Evolutionary conservation across 2,113 vertebrate species (phyloP).

Genomic region (Psittacara wagleri): DNA sequence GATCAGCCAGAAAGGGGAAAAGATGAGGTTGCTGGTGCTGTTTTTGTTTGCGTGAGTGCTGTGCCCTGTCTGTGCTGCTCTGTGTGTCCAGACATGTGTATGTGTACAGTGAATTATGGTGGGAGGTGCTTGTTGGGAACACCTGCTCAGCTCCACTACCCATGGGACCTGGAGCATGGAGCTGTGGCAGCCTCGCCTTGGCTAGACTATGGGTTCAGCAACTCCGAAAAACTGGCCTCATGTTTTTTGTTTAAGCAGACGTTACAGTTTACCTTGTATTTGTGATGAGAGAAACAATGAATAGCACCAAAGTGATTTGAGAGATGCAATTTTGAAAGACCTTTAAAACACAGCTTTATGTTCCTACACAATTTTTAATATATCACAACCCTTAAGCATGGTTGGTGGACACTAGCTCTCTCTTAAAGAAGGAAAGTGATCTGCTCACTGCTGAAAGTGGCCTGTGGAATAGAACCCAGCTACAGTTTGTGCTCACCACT

Average conservation of each 20-base stretch:
- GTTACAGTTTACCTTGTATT: neutral
- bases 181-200: accelerated
- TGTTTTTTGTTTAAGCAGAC: neutral
- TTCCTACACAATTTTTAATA: neutral
- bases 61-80: neutral
- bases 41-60: accelerated
- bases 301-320: neutral
- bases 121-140: neutral
- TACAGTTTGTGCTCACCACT: neutral
- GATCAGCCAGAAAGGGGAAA: neutral
- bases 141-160: neutral
- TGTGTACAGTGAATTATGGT: accelerated
- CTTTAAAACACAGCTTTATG: neutral
- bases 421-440: neutral
- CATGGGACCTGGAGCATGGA: accelerated
- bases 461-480: accelerated
- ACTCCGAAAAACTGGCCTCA: neutral
- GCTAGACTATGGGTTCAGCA: neutral
- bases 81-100: accelerated
- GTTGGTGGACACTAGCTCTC: neutral
- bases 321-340: neutral
- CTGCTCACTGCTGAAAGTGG: neutral
- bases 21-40: accelerated
- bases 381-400: neutral
- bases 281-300: neutral